Evolutionary conservation across 2,113 vertebrate species (phyloP), one percentile per base, ranked within the genome.

Genomic region (Spea multiplicata): DNA sequence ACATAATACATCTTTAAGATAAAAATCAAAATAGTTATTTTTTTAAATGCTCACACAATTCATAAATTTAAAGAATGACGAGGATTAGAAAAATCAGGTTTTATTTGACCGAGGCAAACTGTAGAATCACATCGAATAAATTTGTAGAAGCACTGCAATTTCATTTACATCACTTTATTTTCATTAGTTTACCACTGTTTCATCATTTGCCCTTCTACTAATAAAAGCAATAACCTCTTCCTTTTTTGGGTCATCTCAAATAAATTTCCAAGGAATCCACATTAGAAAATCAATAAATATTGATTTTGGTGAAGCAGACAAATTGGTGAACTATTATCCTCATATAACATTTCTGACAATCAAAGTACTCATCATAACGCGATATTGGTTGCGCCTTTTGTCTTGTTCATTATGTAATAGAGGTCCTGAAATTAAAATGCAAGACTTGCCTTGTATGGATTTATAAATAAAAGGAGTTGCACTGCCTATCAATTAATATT

Each of bases 171-270:
- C 71, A 73, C 52, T 80, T 80, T 80, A 80, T 80, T 80, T 80
- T 80, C 71, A 80, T 80, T 80, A 80, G 64, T 74, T 73, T 47
- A 7, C 45, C 78, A 17, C 49, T 52, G 67, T 73, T 67, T 74
- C 71, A 80, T 74, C 78, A 74, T 61, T 74, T 80, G 78, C 71
- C 71, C 71, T 73, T 74, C 62, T 74, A 44, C 71, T 80, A 80
- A 80, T 80, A 80, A 80, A 74, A 74, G 71, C 71, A 74, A 73
- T 80, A 80, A 80, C 71, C 78, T 80, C 71, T 79, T 68, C 65
- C 77, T 79, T 80, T 67, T 80, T 80, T 80, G 78, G 78, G 71
- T 80, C 78, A 80, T 80, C 65, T 74, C 78, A 74, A 80, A 74
- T 80, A 74, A 67, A 80, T 80, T 80, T 80, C 71, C 57, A 46